Conservation (phyloP, 2,113 vertebrate genomes). For the Callionymus lyra region DNA sequence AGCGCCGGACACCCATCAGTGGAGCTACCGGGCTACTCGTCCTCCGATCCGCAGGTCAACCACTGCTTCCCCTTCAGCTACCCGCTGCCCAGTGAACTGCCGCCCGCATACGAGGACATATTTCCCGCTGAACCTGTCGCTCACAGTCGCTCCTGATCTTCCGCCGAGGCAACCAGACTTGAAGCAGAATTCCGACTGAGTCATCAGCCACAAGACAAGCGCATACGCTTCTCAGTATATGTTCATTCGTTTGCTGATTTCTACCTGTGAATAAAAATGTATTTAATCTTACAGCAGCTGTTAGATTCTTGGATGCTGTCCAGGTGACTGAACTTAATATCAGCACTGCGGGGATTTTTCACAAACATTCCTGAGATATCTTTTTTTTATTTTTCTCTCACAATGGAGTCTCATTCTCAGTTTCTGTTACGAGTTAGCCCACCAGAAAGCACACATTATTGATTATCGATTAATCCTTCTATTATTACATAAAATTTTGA, state of each 20-base stretch:
- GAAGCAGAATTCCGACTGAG: slow-evolving; percentile 1
- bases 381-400: background rate
- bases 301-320: too few relatives aligned
- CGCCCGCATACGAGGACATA: slow-evolving; percentile 85
- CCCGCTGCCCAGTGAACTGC: slow-evolving; percentile 76
- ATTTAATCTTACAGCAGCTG: slow-evolving; percentile 53
- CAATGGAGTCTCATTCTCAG: too few relatives aligned
- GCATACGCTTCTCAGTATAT: slow-evolving; percentile 24
- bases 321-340: too few relatives aligned
- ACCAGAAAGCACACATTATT: too few relatives aligned
- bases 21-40: slow-evolving; percentile 87
- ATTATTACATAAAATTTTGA: too few relatives aligned
- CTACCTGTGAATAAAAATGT: slow-evolving; percentile 61
- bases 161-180: slow-evolving; percentile 15
- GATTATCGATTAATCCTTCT: too few relatives aligned
- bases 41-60: slow-evolving; percentile 79
- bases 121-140: slow-evolving; percentile 73
- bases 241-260: slow-evolving; percentile 58
- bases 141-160: slow-evolving; percentile 41
- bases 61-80: slow-evolving; percentile 84
- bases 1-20: slow-evolving; percentile 84
- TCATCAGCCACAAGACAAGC: slow-evolving; percentile 5
- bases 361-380: background rate
- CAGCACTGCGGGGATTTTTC: too few relatives aligned
- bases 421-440: too few relatives aligned